Base-by-base conservation (phyloP, 2,888 invertebrate genomes). In the Falcaria lacertinaria region DNA sequence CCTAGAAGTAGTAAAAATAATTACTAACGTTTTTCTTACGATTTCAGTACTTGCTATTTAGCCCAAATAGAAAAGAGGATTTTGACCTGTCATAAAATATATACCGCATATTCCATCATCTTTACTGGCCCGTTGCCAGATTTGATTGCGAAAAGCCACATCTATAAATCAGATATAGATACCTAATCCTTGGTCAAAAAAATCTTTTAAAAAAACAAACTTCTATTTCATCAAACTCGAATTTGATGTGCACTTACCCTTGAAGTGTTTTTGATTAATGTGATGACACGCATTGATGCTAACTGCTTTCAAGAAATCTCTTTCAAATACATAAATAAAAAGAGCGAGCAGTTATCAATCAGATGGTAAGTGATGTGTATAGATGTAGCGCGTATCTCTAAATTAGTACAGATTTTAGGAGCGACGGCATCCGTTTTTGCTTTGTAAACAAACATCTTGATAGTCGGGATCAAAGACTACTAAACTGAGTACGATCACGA, bases 381-480 rank as follows among this genome's bases (percentile, higher is more conserved):
- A 28, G 6, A 19, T 19, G 19, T 19, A 19, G 6, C 3, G 19
- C 6, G 19, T 4, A 19, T 19, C 19, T 19, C 3, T 19, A 19
- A 28, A 28, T 11, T 28, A 28, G 8, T 1, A 28, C 11, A 8
- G 7, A 25, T 25, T 25, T 25, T 5, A 5, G 7, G 7, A 25
- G 42, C 28, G 47, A 51, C 49, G 52, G 57, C 55, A 50, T 50
- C 48, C 47, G 54, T 54, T 64, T 61, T 59, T 54, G 51, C 41
- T 55, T 43, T 42, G 45, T 60, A 69, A 69, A 67, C 65, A 69
- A 54, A 56, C 48, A 41, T 42, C 50, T 43, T 41, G 42, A 40
- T 53, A 57, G 50, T 52, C 42, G 49, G 53, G 67, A 67, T 67
- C 67, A 67, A 67, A 67, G 67, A 42, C 45, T 42, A 45, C 45